These are phyloP conservation scores for Pristionchus pacificus DNA, from an alignment of 1,140 invertebrate species.

Conservation along the genomic window DNA sequence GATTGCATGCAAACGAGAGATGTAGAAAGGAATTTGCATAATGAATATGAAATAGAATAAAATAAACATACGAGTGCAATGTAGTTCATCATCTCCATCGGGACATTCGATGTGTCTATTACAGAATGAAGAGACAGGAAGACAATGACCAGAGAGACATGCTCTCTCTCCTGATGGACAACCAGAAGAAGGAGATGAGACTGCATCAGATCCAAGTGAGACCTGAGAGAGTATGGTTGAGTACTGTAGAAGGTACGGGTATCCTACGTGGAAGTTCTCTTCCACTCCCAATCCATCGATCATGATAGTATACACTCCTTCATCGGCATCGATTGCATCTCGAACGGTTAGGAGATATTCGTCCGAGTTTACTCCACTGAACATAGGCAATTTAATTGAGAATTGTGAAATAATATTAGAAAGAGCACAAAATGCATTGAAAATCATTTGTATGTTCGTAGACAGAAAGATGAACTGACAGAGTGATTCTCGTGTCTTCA, in stretches of 20 bases:
- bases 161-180: conserved; percentile 63
- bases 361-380: conserved; percentile 11
- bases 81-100: conserved; percentile 68
- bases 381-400: neutral
- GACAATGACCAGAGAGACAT: conserved; percentile 70
- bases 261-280: conserved; percentile 33
- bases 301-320: conserved; percentile 27
- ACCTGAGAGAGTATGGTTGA: conserved; percentile 8
- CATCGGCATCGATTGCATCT: conserved; percentile 18
- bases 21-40: too few species aligned
- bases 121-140: conserved; percentile 67
- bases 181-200: conserved; percentile 14
- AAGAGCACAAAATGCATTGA: too few species aligned
- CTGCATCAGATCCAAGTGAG: conserved; percentile 12
- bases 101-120: conserved; percentile 70
- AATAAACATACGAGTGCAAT: conserved; percentile 62
- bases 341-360: conserved; percentile 28
- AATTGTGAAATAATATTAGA: too few species aligned
- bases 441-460: too few species aligned
- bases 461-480: neutral
- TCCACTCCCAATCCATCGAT: conserved; percentile 28
- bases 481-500: conserved; percentile 11
- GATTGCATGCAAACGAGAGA: too few species aligned
- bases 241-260: neutral
- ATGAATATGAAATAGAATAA: too few species aligned